Evolutionary conservation across 2,113 vertebrate genomes (phyloP).

Genomic region (Cheilinus undulatus): DNA sequence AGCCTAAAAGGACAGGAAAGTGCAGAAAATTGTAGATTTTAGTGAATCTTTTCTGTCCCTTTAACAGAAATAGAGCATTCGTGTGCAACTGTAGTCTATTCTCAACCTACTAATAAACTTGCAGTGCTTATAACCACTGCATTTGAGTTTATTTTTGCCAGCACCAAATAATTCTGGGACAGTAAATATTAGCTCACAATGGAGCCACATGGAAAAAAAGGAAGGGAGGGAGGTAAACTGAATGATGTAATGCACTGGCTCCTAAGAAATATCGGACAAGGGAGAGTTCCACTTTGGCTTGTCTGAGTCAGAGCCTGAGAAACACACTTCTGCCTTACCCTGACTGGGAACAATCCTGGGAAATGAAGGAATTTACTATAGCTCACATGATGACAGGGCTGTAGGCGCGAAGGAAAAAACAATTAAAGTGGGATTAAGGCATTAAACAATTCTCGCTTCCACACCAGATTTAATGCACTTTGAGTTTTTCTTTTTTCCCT

Average conservation of each 20-base stretch:
- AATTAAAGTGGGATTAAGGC: slow-evolving; percentile 10
- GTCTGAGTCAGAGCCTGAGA: slow-evolving; percentile 50
- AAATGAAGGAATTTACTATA: slow-evolving; percentile 57
- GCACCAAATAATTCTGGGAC: background rate
- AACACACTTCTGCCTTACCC: slow-evolving; percentile 35
- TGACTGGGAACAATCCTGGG: slow-evolving; percentile 70
- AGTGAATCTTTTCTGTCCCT: background rate
- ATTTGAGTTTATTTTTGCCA: background rate
- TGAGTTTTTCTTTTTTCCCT: background rate
- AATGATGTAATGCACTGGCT: slow-evolving; percentile 57
- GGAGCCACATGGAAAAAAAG: slow-evolving; percentile 19
- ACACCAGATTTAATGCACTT: slow-evolving; percentile 6
- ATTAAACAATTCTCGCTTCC: slow-evolving; percentile 32
- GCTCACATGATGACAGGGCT: slow-evolving; percentile 48
- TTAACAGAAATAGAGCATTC: background rate
- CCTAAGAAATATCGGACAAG: slow-evolving; percentile 37
- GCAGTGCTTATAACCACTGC: background rate
- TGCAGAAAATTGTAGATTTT: background rate
- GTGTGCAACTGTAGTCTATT: background rate
- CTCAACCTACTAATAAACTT: background rate
- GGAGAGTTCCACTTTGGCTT: slow-evolving; percentile 31
- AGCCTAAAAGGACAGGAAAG: slow-evolving; percentile 2
- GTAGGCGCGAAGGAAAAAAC: slow-evolving; percentile 11
- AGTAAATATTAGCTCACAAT: slow-evolving; percentile 40
- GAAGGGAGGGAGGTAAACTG: slow-evolving; percentile 25